phyloP scores from a whole-genome alignment of 2,888 invertebrate species.

The Andricus curvator region DNA sequence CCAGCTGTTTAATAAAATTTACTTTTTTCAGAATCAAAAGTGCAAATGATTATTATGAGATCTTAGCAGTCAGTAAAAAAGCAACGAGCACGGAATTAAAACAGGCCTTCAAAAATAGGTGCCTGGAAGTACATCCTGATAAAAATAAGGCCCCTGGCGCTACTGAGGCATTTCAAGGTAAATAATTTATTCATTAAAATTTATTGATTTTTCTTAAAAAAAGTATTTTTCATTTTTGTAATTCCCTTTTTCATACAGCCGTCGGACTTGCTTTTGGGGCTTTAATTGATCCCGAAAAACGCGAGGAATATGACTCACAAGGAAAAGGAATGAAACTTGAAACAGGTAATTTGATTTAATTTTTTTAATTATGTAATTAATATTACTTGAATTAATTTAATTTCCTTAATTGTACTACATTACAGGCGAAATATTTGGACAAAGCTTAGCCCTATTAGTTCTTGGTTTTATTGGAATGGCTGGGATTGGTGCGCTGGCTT shows the following conservation, averaged over 20 bases:
- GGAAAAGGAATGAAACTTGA: not conserved
- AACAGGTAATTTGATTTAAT: not conserved
- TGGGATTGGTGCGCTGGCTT: not conserved
- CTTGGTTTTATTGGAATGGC: not conserved
- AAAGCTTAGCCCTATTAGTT: not conserved
- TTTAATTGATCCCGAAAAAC: not conserved
- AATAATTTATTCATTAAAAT: fast-evolving
- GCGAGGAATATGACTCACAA: not conserved
- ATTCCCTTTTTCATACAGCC: not conserved
- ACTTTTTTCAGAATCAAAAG: not conserved
- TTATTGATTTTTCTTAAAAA: not conserved
- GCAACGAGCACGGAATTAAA: not conserved
- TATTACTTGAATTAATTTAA: not conserved
- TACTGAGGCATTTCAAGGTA: conserved; percentile 1
- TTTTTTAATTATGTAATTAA: no score
- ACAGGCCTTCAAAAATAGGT: not conserved
- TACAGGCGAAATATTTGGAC: not conserved
- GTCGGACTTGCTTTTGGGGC: not conserved
- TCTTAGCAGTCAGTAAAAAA: not conserved
- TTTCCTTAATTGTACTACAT: not conserved
- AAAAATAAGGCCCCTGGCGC: not conserved
- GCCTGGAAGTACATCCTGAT: not conserved
- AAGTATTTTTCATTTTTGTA: not conserved
- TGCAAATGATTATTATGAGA: not conserved
- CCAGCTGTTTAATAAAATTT: not conserved